These are phyloP conservation scores for Drosophila yakuba DNA, from an alignment of 1,140 invertebrate genomes.

Conservation along the genomic window DNA sequence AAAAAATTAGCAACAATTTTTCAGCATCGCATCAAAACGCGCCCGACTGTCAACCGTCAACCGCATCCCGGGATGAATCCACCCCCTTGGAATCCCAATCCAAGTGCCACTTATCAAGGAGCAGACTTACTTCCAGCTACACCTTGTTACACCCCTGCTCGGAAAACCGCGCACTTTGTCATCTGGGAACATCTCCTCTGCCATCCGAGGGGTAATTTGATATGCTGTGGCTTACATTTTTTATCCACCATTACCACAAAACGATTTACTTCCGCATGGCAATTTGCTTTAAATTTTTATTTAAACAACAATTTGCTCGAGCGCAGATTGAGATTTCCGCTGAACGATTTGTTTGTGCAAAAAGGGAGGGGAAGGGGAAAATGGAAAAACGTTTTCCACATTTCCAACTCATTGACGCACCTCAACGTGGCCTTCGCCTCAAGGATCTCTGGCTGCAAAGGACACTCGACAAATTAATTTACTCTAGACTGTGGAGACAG, in stretches of 20 bases:
- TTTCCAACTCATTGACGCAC: conserved; percentile 33
- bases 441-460: conserved; percentile 58
- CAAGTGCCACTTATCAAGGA: conserved; percentile 57
- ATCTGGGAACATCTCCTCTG: conserved; percentile 42
- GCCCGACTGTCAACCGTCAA: conserved; percentile 73
- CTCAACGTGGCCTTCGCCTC: conserved; percentile 25
- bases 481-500: conserved; percentile 55
- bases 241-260: conserved; percentile 72
- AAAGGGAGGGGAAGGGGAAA: neutral
- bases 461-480: conserved; percentile 78
- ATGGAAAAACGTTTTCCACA: conserved; percentile 8
- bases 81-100: conserved; percentile 14
- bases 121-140: conserved; percentile 71
- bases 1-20: conserved; percentile 83
- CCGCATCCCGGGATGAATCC: conserved; percentile 57
- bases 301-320: conserved; percentile 75
- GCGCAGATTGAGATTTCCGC: conserved; percentile 58
- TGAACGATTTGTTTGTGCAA: conserved; percentile 17
- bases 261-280: conserved; percentile 69
- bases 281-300: conserved; percentile 74
- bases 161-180: conserved; percentile 66
- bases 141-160: conserved; percentile 56
- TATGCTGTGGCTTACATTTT: conserved; percentile 78
- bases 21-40: conserved; percentile 75
- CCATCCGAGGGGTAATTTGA: conserved; percentile 62